Evolutionary conservation across 2,888 invertebrate genomes (phyloP).

Genomic region (Brachyptera putata): DNA sequence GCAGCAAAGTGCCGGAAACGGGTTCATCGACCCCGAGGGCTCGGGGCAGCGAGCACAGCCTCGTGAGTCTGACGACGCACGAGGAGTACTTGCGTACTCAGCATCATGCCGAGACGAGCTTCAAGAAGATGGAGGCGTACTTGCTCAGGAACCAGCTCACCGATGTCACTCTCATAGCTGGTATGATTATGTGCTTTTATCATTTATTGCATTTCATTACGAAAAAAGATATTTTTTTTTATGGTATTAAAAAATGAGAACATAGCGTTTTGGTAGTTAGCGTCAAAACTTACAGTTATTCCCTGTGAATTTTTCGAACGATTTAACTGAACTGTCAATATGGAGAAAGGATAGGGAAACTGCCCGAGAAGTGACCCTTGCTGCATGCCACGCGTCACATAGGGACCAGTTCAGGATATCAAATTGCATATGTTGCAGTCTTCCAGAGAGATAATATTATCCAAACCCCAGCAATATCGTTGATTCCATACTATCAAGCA

Average conservation of each 20-base stretch:
- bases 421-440: background rate
- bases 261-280: too few species aligned
- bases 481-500: background rate
- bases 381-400: background rate
- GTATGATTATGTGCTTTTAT: constrained; percentile 42
- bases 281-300: too few species aligned
- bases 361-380: background rate
- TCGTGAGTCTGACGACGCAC: constrained; percentile 49
- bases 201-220: background rate
- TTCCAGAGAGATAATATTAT: constrained; percentile 5
- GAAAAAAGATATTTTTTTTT: background rate
- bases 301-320: too few species aligned
- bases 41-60: constrained; percentile 30
- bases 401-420: background rate
- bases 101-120: constrained; percentile 76
- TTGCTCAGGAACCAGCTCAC: constrained; percentile 77
- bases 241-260: too few species aligned
- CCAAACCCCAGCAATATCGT: background rate
- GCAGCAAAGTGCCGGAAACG: background rate
- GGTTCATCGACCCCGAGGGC: background rate
- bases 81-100: constrained; percentile 73
- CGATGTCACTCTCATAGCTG: constrained; percentile 82
- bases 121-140: constrained; percentile 78
- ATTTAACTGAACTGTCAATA: too few species aligned
- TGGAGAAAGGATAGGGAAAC: background rate